A percentile compares a stretch with the other conserved stretches of the same genome.
Conservation (phyloP, 2,113 vertebrate genomes). For the Sakesphorus luctuosus region DNA sequence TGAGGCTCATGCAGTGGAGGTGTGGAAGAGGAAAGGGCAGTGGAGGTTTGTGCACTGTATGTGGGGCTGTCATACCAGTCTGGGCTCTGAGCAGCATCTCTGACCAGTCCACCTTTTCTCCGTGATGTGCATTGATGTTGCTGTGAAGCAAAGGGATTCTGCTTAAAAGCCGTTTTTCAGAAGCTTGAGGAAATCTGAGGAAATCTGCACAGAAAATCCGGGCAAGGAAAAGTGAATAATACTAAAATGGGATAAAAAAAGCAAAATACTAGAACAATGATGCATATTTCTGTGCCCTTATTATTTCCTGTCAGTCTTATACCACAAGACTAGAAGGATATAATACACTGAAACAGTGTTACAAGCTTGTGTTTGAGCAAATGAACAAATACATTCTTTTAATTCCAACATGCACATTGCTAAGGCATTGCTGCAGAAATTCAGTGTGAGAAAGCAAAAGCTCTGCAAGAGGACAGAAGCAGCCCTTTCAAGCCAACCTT, state of each 20-base stretch:
- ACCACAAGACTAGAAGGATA: not conserved
- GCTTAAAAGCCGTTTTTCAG: not conserved
- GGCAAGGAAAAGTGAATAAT: not conserved
- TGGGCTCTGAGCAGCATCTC: not conserved
- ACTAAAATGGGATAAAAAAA: not conserved
- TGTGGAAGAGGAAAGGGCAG: not conserved
- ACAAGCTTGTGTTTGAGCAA: not conserved
- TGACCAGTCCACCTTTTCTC: not conserved
- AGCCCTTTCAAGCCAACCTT: not conserved
- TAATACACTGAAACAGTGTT: not conserved
- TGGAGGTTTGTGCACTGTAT: fast-evolving
- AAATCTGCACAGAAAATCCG: not conserved
- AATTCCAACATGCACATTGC: not conserved
- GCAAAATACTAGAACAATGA: not conserved
- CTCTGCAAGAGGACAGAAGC: not conserved
- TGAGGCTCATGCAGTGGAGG: not conserved
- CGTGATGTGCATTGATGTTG: fast-evolving
- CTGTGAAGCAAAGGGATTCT: not conserved
- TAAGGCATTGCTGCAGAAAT: not conserved
- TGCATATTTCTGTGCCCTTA: not conserved
- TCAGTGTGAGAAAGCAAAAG: not conserved
- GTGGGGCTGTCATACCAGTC: fast-evolving
- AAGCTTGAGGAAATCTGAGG: not conserved
- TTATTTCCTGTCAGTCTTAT: not conserved
- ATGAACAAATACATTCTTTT: not conserved